Conservation (phyloP, 2,888 invertebrate genomes). For the Trypoxylon attenuatum region DNA sequence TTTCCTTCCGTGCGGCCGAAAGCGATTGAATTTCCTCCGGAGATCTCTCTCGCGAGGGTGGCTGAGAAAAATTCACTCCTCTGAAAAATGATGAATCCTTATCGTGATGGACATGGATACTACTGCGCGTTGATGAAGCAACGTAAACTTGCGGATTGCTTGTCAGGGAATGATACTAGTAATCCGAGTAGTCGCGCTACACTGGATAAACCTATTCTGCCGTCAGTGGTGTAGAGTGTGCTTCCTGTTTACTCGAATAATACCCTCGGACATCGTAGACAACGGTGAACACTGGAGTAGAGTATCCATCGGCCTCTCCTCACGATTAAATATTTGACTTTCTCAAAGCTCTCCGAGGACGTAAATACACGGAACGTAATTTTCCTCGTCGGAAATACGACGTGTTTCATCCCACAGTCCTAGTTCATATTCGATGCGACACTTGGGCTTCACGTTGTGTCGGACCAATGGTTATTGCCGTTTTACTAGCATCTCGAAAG, state of each 20-base stretch:
- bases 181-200: no score
- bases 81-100: not conserved
- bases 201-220: not conserved
- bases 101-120: not conserved
- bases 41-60: not conserved
- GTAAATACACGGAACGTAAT: not conserved
- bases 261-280: no score
- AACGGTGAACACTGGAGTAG: no score
- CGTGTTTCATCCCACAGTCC: no score
- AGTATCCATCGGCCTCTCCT: not conserved
- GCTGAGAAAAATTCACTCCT: not conserved
- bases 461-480: not conserved
- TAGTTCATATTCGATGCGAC: no score
- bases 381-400: not conserved
- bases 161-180: no score
- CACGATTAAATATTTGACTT: not conserved
- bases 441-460: no score
- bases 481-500: not conserved
- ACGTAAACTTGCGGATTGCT: no score
- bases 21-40: slow-evolving; percentile 57
- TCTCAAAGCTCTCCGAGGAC: not conserved
- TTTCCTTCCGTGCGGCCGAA: slow-evolving; percentile 1
- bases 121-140: no score
- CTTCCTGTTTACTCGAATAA: not conserved
- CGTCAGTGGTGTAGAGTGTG: not conserved